phyloP scores from a whole-genome alignment of 2,113 vertebrate species.

The Parus major region DNA sequence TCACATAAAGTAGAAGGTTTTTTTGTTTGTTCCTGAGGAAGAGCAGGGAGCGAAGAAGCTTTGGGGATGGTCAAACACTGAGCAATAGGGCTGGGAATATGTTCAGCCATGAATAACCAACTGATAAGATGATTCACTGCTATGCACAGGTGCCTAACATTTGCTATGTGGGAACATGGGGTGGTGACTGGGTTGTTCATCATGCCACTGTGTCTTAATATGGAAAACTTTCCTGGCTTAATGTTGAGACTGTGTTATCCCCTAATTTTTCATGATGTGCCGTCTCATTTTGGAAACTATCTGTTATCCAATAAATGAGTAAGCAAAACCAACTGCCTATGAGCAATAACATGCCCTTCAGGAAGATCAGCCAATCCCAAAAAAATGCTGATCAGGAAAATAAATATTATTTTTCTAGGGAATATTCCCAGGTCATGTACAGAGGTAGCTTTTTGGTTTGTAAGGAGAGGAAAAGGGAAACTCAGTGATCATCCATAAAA shows the following conservation, averaged over 20 bases:
- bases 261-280: constrained; percentile 11
- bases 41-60: not conserved
- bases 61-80: not conserved
- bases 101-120: constrained; percentile 31
- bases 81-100: not conserved
- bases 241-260: not conserved
- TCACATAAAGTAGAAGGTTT: not conserved
- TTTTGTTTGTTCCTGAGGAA: not conserved
- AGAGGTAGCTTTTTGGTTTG: not conserved
- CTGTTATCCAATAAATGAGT: constrained; percentile 14
- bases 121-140: constrained; percentile 41
- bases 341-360: not conserved
- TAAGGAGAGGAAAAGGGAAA: not conserved
- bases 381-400: not conserved
- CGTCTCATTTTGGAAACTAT: not conserved
- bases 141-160: constrained; percentile 52
- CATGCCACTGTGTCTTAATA: constrained; percentile 1
- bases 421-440: fast-evolving
- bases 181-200: constrained; percentile 47
- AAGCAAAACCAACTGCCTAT: not conserved
- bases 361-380: not conserved
- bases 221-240: constrained; percentile 11
- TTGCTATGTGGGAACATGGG: constrained; percentile 51
- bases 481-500: not conserved
- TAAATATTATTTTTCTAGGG: not conserved